Evolutionary conservation across 1,140 invertebrate species (phyloP).

Genomic region (Procambarus clarkii): DNA sequence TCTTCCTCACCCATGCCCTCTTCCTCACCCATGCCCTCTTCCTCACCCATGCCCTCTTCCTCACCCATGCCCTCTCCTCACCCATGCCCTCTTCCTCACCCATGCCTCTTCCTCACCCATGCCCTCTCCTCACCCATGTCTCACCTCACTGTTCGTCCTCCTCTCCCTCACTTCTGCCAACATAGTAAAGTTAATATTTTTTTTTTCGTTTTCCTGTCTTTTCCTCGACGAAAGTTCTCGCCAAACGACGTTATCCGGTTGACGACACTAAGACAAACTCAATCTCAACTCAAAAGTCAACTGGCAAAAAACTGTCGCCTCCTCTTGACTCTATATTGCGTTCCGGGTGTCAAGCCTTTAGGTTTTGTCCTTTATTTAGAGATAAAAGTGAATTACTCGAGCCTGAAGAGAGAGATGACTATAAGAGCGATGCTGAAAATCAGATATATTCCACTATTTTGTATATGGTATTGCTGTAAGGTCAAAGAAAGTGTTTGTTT

Average conservation of each 20-base stretch:
- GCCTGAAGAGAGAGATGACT: no score
- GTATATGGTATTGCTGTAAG: no score
- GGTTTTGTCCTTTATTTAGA: no score
- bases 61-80: no score
- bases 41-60: no score
- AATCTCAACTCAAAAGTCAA: slow-evolving; percentile 31
- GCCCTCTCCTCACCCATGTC: background rate
- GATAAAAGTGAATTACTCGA: no score
- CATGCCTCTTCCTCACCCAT: background rate
- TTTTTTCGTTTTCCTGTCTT: background rate
- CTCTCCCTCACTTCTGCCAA: background rate
- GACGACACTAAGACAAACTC: slow-evolving; percentile 25
- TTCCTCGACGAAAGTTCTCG: slow-evolving; percentile 30
- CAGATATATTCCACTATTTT: no score
- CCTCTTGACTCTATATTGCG: slow-evolving; percentile 27
- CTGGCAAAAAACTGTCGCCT: background rate
- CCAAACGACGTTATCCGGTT: slow-evolving; percentile 26
- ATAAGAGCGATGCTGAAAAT: no score
- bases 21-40: no score
- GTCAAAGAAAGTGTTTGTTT: no score
- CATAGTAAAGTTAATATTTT: slow-evolving; percentile 17
- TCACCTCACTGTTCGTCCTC: background rate
- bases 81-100: background rate
- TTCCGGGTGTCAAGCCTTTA: slow-evolving; percentile 18
- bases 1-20: no score